These are phyloP conservation scores for Calameuta pallipes DNA, from an alignment of 2,888 invertebrate species.

Conservation along the genomic window DNA sequence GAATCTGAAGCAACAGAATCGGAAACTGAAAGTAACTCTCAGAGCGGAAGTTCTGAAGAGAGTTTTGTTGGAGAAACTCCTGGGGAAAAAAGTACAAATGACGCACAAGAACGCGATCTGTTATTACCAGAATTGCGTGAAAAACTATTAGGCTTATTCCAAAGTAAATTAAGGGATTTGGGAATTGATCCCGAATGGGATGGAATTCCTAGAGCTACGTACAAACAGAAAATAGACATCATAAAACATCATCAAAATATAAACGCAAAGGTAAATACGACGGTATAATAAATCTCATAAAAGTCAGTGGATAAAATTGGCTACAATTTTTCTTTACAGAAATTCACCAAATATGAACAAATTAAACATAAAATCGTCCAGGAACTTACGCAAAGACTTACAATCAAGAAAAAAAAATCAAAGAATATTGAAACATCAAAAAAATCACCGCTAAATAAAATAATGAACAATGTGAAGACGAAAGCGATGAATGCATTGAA, in stretches of 20 bases:
- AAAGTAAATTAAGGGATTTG: conserved; percentile 70
- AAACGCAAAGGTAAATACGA: conserved; percentile 69
- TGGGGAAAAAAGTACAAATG: background rate
- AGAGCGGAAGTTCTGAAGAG: conserved; percentile 28
- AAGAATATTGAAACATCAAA: conserved; percentile 52
- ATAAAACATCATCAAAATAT: conserved; percentile 71
- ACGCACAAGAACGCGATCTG: background rate
- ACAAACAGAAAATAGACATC: conserved; percentile 70
- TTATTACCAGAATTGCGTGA: conserved; percentile 34
- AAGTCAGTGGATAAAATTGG: conserved; percentile 14
- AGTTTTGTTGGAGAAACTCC: conserved; percentile 7
- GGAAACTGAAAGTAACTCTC: conserved; percentile 27
- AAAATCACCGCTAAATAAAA: conserved; percentile 66
- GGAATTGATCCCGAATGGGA: conserved; percentile 76
- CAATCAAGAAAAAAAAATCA: conserved; percentile 49
- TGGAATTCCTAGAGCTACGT: conserved; percentile 70
- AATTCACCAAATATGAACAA: conserved; percentile 68
- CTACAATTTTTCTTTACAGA: conserved; percentile 60
- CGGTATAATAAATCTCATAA: background rate
- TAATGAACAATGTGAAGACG: conserved; percentile 69
- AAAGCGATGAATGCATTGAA: conserved; percentile 70
- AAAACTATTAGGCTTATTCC: conserved; percentile 62
- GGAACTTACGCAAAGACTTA: conserved; percentile 65
- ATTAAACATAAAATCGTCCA: conserved; percentile 67
- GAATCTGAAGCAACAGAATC: conserved; percentile 31